A percentile compares a stretch with the other conserved stretches of the same genome.
These are phyloP conservation scores for Callyntrura sp. DNA, from an alignment of 2,888 invertebrate species.

Conservation along the genomic window DNA sequence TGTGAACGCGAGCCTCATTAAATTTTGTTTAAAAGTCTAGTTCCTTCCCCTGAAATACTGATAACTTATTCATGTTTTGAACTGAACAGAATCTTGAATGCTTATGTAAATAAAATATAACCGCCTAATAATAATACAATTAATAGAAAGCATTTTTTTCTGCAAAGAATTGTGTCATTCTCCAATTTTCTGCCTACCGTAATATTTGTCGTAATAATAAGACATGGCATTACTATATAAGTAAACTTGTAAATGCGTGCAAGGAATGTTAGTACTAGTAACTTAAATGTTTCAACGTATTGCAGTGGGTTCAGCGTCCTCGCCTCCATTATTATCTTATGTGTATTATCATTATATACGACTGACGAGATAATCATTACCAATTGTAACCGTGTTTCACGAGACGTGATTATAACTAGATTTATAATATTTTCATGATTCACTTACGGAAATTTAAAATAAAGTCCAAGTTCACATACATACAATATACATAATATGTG, in stretches of 20 bases:
- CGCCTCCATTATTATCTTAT: not conserved
- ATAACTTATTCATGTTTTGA: not conserved
- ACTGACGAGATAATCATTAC: not conserved
- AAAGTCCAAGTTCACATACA: not conserved
- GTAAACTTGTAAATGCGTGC: not conserved
- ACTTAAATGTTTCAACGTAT: conserved; percentile 47
- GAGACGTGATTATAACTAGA: not conserved
- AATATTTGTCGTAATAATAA: too few relatives aligned
- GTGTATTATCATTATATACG: not conserved
- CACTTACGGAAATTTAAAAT: not conserved
- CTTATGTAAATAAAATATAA: not conserved
- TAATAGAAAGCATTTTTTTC: not conserved
- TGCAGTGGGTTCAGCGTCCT: not conserved
- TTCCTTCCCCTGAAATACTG: not conserved
- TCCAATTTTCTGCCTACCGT: not conserved
- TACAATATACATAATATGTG: not conserved
- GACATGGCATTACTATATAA: too few relatives aligned
- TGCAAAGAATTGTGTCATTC: not conserved
- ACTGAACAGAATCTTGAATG: conserved; percentile 24
- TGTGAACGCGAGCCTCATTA: not conserved
- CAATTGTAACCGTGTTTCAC: not conserved
- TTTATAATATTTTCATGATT: not conserved
- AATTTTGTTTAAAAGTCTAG: not conserved
- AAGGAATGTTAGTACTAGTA: conserved; percentile 72
- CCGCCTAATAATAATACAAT: not conserved